These are phyloP conservation scores for Dysmachus trigonus DNA, from an alignment of 2,888 invertebrate genomes.

Conservation along the genomic window DNA sequence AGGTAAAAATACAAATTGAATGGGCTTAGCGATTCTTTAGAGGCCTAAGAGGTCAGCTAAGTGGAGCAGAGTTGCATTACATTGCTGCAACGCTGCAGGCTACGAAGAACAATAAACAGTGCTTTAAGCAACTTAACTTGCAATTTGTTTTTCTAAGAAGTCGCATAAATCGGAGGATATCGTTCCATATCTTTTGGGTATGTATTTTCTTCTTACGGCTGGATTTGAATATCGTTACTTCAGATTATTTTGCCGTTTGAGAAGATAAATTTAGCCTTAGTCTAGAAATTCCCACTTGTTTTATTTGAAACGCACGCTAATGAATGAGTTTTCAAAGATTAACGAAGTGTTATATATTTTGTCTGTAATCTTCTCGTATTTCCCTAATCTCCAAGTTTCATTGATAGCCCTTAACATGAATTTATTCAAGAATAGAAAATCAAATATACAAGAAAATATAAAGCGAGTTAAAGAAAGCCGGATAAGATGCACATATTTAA, in stretches of 20 bases:
- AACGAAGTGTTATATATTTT: too few relatives aligned
- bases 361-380: too few relatives aligned
- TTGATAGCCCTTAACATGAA: too few relatives aligned
- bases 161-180: background rate
- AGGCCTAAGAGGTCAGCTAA: background rate
- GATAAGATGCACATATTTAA: too few relatives aligned
- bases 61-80: background rate
- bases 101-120: background rate
- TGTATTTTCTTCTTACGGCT: background rate
- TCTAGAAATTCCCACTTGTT: too few relatives aligned
- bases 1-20: conserved; percentile 6
- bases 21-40: background rate
- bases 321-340: too few relatives aligned
- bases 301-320: too few relatives aligned
- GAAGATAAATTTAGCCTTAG: background rate
- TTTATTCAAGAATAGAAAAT: too few relatives aligned
- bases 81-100: background rate
- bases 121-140: background rate
- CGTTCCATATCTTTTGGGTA: background rate
- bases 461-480: too few relatives aligned
- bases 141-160: background rate
- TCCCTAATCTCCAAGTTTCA: too few relatives aligned
- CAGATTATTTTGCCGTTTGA: background rate
- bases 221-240: background rate
- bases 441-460: too few relatives aligned